Evolutionary conservation across 2,888 invertebrate genomes (phyloP).

Genomic region (Portevinia maculata): DNA sequence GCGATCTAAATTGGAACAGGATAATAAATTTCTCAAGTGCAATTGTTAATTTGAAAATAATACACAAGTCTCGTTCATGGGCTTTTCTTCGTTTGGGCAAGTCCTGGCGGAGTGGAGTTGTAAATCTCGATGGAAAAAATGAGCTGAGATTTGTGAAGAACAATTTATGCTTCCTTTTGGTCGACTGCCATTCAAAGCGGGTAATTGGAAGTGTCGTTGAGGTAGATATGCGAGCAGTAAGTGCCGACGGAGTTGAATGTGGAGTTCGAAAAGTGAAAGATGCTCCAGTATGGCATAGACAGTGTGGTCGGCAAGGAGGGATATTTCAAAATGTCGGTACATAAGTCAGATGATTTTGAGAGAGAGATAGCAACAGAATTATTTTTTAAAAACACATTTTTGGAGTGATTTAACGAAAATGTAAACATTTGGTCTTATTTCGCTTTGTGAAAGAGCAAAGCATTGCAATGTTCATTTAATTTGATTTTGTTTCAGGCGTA

Average conservation of each 20-base stretch:
- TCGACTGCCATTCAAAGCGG: slow-evolving; percentile 13
- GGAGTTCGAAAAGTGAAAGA: slow-evolving; percentile 8
- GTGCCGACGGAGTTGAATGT: neutral
- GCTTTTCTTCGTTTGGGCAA: slow-evolving; percentile 2
- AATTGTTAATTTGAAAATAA: slow-evolving; percentile 71
- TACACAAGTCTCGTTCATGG: slow-evolving; percentile 19
- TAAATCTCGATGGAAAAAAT: slow-evolving; percentile 45
- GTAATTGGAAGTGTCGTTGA: slow-evolving; percentile 63
- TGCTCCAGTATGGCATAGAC: neutral
- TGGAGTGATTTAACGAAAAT: too few species aligned
- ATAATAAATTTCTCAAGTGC: slow-evolving; percentile 68
- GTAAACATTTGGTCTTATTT: too few species aligned
- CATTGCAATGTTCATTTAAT: too few species aligned
- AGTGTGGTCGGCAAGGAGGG: slow-evolving; percentile 16
- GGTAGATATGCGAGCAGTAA: slow-evolving; percentile 2
- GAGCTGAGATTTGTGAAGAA: slow-evolving; percentile 24
- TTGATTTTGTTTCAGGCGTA: too few species aligned
- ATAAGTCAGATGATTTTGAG: too few species aligned
- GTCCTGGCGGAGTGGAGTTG: slow-evolving; percentile 27
- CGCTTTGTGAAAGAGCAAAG: too few species aligned
- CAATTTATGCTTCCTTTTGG: slow-evolving; percentile 68
- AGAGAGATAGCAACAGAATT: too few species aligned
- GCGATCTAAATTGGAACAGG: slow-evolving; percentile 59
- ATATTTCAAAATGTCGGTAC: neutral
- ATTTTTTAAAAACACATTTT: too few species aligned